Base-by-base conservation (phyloP, 2,888 invertebrate genomes). In the Phyllotreta cruciferae region DNA sequence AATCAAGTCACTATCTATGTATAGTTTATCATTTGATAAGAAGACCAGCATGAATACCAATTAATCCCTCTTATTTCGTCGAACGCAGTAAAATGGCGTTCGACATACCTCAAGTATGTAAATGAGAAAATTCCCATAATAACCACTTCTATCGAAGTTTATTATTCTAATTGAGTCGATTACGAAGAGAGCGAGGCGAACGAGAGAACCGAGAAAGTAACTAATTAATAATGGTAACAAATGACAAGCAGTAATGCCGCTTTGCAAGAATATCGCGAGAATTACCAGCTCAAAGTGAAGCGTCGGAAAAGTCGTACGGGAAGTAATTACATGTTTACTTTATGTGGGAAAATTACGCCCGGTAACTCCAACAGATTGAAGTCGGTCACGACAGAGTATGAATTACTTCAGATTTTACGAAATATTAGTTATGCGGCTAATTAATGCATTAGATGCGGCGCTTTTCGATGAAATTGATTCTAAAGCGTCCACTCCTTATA, bases 161-260 rank as follows among this genome's bases (percentile, higher is more conserved):
- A 63, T 66, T 63, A 50, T 52, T 42, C 47, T 55, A 49, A 58
- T 63, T 52, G 53, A 60, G 38, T 62, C 61, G 63, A 62, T 66
- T 66, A 63, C 52, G 10, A 10, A n/a, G 54, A 47, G 55, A 24
- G 24, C 24, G 24, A 24, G 24, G 24, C 24, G 24, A 24, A 24
- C 4, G 24, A 24, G 24, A 24, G 24, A 24, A 24, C 24, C 24
- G 2, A 24, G 24, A 24, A 24, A 44, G n/a, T 10, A 47, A 42
- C 61, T 66, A 61, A 66, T 66, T 66, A 66, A 24, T 24, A 24
- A 56, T 61, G 56, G 50, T 56, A 52, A 63, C 49, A 60, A 66
- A 63, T 66, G 66, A 66, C 66, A 63, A 52, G 58, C 38, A 53
- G 56, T 49, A 41, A 41, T 34, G 42, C 50, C 42, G 52, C 41